Evolutionary conservation across 1,140 invertebrate species (phyloP).

Genomic region (Monochamus saltuarius): DNA sequence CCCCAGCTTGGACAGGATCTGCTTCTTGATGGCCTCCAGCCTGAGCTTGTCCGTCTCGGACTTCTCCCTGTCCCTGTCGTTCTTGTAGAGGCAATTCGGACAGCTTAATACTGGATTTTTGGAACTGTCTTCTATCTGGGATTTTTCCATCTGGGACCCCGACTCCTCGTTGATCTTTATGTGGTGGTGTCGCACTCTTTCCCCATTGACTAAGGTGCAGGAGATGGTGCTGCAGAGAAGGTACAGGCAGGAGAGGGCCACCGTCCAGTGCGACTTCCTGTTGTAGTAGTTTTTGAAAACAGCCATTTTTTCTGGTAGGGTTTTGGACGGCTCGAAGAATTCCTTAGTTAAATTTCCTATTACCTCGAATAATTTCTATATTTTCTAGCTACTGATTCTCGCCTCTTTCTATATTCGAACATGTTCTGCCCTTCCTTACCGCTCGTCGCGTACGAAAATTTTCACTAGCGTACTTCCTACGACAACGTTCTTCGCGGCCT

Average conservation of each 20-base stretch:
- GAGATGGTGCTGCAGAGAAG: slow-evolving; percentile 37
- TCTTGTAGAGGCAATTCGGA: slow-evolving; percentile 48
- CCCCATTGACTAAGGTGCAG: slow-evolving; percentile 27
- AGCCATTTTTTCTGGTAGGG: slow-evolving; percentile 35
- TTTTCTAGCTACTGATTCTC: slow-evolving; percentile 19
- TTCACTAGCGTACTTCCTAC: background rate
- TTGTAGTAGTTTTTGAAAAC: slow-evolving; percentile 39
- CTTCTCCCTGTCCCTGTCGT: slow-evolving; percentile 37
- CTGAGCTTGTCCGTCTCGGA: slow-evolving; percentile 60
- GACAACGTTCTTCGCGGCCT: too few relatives aligned
- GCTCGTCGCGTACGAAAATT: slow-evolving; percentile 10
- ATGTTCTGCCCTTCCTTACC: slow-evolving; percentile 11
- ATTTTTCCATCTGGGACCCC: slow-evolving; percentile 33
- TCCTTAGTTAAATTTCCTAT: slow-evolving; percentile 14
- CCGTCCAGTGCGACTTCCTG: slow-evolving; percentile 30
- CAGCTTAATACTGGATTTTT: slow-evolving; percentile 36
- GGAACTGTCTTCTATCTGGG: slow-evolving; percentile 34
- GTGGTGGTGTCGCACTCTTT: slow-evolving; percentile 38
- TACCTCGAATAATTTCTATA: slow-evolving; percentile 20
- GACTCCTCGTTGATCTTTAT: slow-evolving; percentile 14
- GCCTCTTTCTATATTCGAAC: slow-evolving; percentile 3
- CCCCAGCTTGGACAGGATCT: slow-evolving; percentile 74
- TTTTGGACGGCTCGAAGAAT: slow-evolving; percentile 10
- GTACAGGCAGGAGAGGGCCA: slow-evolving; percentile 36
- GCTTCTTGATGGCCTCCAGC: slow-evolving; percentile 74